These are phyloP conservation scores for Calcarius ornatus DNA, from an alignment of 2,113 vertebrate genomes.

Conservation along the genomic window DNA sequence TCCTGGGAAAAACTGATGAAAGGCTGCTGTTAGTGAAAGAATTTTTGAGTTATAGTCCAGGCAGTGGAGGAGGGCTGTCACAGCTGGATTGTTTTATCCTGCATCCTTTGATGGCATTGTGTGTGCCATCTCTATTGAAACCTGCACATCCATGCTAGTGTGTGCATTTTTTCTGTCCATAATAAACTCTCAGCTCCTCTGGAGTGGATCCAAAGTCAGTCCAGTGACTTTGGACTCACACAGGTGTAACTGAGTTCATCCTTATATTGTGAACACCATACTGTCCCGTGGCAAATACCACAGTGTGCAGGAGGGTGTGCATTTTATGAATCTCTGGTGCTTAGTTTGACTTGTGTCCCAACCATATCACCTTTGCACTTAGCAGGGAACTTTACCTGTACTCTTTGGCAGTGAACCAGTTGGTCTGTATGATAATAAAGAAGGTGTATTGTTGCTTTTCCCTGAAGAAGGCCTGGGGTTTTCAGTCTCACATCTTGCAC, in stretches of 20 bases:
- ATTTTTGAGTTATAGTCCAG: neutral
- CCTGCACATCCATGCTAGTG: neutral
- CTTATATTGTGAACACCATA: accelerated
- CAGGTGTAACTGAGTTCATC: neutral
- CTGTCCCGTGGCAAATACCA: neutral
- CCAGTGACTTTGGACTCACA: neutral
- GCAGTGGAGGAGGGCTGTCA: neutral
- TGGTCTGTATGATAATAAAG: neutral
- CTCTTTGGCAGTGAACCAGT: neutral
- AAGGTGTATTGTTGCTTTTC: neutral
- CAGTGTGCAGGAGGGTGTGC: neutral
- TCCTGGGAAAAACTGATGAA: neutral
- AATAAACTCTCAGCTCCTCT: neutral
- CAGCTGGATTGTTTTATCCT: neutral
- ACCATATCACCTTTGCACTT: neutral
- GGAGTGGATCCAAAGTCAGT: neutral
- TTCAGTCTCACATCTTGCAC: neutral
- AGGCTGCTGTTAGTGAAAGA: neutral
- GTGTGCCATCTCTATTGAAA: neutral
- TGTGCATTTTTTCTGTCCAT: neutral
- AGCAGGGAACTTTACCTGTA: neutral
- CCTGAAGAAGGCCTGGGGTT: neutral
- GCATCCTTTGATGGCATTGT: neutral
- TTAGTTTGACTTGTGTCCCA: neutral
- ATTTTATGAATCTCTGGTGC: neutral